A percentile compares a stretch with the other conserved stretches of the same genome.
These are phyloP conservation scores for Drosophila barbarae DNA, from an alignment of 2,888 invertebrate species.

Conservation along the genomic window DNA sequence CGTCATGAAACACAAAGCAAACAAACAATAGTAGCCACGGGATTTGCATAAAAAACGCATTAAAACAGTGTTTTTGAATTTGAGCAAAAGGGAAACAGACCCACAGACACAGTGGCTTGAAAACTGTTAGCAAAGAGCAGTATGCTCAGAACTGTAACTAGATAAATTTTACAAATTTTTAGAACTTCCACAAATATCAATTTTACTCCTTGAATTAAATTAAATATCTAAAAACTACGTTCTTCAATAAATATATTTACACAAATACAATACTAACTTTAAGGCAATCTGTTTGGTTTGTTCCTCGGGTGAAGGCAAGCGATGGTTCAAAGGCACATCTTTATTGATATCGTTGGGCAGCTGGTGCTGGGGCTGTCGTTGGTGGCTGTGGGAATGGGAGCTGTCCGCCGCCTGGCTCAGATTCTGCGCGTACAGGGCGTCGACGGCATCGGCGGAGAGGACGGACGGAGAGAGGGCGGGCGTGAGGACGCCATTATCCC, in stretches of 20 bases:
- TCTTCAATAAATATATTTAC: background rate
- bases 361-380: constrained; percentile 61
- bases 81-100: constrained; percentile 47
- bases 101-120: background rate
- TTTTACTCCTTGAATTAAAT: background rate
- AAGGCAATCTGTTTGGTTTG: constrained; percentile 90
- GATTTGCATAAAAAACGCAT: constrained; percentile 68
- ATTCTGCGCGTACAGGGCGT: constrained; percentile 77
- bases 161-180: background rate
- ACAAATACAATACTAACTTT: constrained; percentile 83
- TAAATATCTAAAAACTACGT: background rate
- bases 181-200: background rate
- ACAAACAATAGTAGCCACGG: constrained; percentile 29
- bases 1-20: constrained; percentile 29
- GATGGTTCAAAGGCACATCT: constrained; percentile 87
- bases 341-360: constrained; percentile 79
- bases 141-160: constrained; percentile 1
- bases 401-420: constrained; percentile 75
- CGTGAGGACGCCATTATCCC: constrained; percentile 77
- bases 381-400: constrained; percentile 47
- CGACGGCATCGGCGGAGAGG: constrained; percentile 78
- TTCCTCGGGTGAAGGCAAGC: constrained; percentile 92
- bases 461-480: constrained; percentile 79
- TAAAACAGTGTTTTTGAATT: constrained; percentile 52
- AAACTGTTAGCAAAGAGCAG: constrained; percentile 25